Base-by-base conservation (phyloP, 2,797 vertebrate genomes). In the Ptychadena robeensis region DNA sequence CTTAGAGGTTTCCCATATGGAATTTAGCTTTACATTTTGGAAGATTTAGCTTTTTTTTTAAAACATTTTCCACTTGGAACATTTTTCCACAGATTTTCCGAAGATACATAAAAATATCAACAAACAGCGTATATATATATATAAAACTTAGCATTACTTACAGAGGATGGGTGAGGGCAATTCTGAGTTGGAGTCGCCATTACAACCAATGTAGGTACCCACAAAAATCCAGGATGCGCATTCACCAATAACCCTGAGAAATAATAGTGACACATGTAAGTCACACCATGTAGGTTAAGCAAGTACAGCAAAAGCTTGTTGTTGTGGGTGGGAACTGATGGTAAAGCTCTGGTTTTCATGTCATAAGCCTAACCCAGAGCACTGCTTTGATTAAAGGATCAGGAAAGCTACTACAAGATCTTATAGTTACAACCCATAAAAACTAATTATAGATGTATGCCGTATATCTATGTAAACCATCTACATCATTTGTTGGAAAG, bases 131-230 rank as follows among this genome's bases (percentile, higher is more conserved):
- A n/a, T n/a, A n/a, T n/a, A n/a, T n/a, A n/a, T n/a, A 18, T 12
- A 48, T 22, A 14, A 25, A 3, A 53, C 14, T 18, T 18, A 18
- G 14, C 25, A 10, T 63, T 53, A 85, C 82, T 85, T 80, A 85
- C 82, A 37, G 2, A 70, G 48, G 72, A n/a, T 53, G 82, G 38
- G 5, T 72, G 71, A 9, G 67, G 28, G 10, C 31, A 4, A 25
- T 31, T 76, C 28, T 48, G 64, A 44, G 72, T 31, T 3, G 38
- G 30, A 10, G 64, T 15, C 14, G 35, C 77, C 82, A 80, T 80
- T 44, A 3, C 40, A 32, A 25, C 9, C 7, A 25, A 0, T 12
- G 37, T 9, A 5, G 63, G 25, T 37, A 25, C 57, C 28, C 11
- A 1, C 40, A 40, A n/a, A 57, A 18, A 73, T n/a, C 28, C n/a